Percentiles rank a stretch among this genome's conserved stretches.
These are phyloP conservation scores for Platysternon megacephalum DNA, from an alignment of 2,113 vertebrate genomes.

Conservation along the genomic window DNA sequence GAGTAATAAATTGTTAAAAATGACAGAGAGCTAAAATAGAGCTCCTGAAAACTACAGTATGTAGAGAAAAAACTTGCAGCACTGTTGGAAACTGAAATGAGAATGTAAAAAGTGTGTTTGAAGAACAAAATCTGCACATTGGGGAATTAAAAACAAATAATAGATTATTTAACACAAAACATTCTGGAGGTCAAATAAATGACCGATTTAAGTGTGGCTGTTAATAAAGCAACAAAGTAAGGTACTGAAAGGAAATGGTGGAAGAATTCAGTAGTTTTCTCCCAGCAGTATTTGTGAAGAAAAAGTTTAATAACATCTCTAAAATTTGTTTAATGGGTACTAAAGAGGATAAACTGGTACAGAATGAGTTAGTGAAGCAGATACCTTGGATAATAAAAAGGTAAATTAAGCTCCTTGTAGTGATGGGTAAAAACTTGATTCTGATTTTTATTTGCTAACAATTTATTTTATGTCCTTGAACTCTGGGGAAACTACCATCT, in stretches of 20 bases:
- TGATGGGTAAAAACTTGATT: background rate
- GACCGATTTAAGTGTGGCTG: background rate
- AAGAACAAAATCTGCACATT: rapidly evolving
- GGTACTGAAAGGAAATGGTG: background rate
- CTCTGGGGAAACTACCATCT: background rate
- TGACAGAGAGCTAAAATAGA: background rate
- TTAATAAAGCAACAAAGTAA: background rate
- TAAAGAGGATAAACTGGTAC: background rate
- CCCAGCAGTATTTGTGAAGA: background rate
- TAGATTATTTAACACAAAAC: background rate
- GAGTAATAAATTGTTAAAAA: background rate
- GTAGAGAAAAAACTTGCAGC: background rate
- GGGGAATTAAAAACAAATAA: background rate
- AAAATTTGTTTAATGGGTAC: background rate
- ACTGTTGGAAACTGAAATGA: background rate
- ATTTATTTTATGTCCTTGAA: background rate
- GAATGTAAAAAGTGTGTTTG: background rate
- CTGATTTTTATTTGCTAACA: background rate
- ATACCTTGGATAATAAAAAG: background rate
- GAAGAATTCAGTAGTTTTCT: background rate
- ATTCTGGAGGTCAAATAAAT: background rate
- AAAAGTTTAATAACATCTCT: background rate
- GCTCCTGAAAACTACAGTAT: background rate
- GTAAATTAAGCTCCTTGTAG: background rate
- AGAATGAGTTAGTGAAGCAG: background rate